phyloP scores from a whole-genome alignment of 2,113 vertebrate genomes.

The Camelus dromedarius region DNA sequence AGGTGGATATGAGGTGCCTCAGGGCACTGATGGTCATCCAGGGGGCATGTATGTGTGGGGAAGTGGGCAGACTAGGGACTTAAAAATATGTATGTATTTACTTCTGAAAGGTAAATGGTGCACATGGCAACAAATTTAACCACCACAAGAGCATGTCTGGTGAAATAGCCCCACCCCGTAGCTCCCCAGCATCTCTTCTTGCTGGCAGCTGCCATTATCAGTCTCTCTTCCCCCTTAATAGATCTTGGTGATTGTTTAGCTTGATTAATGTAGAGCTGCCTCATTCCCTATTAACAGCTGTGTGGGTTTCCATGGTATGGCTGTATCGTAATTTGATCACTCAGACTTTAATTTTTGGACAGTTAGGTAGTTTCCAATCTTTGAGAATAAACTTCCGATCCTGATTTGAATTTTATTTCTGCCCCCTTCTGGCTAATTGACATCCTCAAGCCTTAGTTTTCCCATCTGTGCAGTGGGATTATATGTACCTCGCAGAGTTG shows the following conservation, averaged over 20 bases:
- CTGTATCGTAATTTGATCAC: background rate
- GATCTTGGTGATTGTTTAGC: slow-evolving; percentile 9
- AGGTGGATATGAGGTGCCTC: background rate
- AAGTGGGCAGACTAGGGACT: background rate
- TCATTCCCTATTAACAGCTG: slow-evolving; percentile 1
- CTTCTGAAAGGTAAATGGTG: background rate
- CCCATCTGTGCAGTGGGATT: background rate
- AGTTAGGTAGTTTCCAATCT: background rate
- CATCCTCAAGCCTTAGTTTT: background rate
- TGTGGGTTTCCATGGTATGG: background rate
- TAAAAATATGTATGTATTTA: background rate
- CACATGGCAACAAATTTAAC: background rate
- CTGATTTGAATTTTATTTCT: background rate
- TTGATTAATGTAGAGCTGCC: background rate
- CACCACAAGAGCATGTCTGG: background rate
- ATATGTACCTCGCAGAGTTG: too few relatives aligned
- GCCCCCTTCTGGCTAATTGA: background rate
- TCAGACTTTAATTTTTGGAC: background rate
- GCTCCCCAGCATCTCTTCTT: background rate
- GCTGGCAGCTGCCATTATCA: background rate
- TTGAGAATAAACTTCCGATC: slow-evolving; percentile 36
- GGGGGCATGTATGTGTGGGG: accelerated
- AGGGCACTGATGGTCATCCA: background rate
- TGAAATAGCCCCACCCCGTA: background rate
- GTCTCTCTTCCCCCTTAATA: background rate